Evolutionary conservation across 2,113 vertebrate genomes (phyloP).

Genomic region (Hipposideros armiger): DNA sequence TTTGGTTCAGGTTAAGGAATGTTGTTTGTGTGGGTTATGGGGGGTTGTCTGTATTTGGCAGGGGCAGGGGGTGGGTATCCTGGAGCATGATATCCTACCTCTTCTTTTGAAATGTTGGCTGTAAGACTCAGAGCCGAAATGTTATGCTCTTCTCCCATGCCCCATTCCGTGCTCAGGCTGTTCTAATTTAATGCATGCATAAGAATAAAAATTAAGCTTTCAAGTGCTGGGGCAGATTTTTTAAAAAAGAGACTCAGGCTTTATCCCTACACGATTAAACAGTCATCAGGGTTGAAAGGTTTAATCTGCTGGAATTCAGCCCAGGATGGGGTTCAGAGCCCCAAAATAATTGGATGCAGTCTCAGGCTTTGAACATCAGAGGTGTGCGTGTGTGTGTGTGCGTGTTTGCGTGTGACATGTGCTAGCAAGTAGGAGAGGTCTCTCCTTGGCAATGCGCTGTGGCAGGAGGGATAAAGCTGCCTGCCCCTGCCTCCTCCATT

Average conservation of each 20-base stretch:
- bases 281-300: constrained; percentile 85
- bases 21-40: not conserved
- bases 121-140: not conserved
- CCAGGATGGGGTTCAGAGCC: constrained; percentile 70
- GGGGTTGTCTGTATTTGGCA: no score
- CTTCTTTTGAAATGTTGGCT: not conserved
- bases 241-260: constrained; percentile 49
- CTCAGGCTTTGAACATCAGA: constrained; percentile 64
- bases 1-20: constrained; percentile 6
- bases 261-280: constrained; percentile 86
- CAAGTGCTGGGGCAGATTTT: constrained; percentile 66
- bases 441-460: constrained; percentile 86
- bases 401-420: not conserved
- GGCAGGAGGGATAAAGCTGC: constrained; percentile 59
- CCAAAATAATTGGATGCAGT: constrained; percentile 86
- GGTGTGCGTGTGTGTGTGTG: not conserved
- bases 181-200: constrained; percentile 55
- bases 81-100: not conserved
- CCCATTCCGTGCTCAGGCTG: not conserved
- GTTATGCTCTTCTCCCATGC: not conserved
- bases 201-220: constrained; percentile 75
- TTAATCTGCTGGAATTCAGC: constrained; percentile 86
- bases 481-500: not conserved
- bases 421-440: constrained; percentile 84
- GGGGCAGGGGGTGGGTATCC: not conserved